Evolutionary conservation across 2,888 invertebrate species (phyloP).

Genomic region (Scrobipalpa atriplicella): DNA sequence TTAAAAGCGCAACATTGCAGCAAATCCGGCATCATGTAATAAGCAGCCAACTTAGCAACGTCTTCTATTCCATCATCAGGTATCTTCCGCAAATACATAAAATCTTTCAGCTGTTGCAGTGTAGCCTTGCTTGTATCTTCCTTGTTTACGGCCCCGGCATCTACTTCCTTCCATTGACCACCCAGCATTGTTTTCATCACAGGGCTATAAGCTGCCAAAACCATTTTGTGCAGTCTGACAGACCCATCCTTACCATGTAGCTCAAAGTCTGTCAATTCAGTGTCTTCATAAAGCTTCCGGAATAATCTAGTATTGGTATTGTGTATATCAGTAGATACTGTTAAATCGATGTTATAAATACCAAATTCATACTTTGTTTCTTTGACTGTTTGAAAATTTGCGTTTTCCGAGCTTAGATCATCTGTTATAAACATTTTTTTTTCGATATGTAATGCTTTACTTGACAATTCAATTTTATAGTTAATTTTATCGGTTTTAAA

Average conservation of each 20-base stretch:
- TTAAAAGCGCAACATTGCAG: not conserved
- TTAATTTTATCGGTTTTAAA: too few relatives aligned
- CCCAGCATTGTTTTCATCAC: constrained; percentile 19
- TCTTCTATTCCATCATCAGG: not conserved
- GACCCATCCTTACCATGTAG: not conserved
- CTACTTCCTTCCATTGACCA: not conserved
- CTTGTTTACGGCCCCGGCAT: not conserved
- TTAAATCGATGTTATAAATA: too few relatives aligned
- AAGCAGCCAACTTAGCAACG: not conserved
- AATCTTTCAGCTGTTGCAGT: not conserved
- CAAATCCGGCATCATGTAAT: not conserved
- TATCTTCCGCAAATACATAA: not conserved
- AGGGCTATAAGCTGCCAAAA: not conserved
- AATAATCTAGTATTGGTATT: too few relatives aligned
- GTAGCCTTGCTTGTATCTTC: not conserved
- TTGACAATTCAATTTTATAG: too few relatives aligned
- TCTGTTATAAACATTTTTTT: too few relatives aligned
- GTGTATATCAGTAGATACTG: too few relatives aligned
- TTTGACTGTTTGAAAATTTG: too few relatives aligned
- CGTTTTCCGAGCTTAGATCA: too few relatives aligned
- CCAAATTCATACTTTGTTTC: too few relatives aligned
- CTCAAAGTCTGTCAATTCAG: not conserved
- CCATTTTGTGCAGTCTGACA: not conserved
- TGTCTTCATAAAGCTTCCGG: not conserved
- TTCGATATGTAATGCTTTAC: too few relatives aligned